Evolutionary conservation across 2,113 vertebrate species (phyloP), one percentile per base, ranked within the genome.

Genomic region (Ptychochromis oligacanthus): DNA sequence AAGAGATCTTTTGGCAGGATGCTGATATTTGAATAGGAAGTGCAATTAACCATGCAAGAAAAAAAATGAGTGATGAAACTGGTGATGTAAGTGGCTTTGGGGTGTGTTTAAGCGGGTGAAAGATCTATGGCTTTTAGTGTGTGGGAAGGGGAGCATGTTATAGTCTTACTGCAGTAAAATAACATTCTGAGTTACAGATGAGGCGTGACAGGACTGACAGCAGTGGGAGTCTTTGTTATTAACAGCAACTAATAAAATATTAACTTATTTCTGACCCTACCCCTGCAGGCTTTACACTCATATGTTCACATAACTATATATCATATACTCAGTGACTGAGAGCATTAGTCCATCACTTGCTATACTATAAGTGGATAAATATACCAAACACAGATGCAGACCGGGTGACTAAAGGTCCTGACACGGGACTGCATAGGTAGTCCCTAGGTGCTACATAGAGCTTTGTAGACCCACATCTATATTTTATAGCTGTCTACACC

Each of bases 191-290:
- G 74, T 4, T 76, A 57, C 79, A 80, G 75, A 85, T 82, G 90
- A 93, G 79, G 83, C 80, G 34, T 91, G 90, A 93, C 84, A 14
- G 52, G 18, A 58, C 81, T 86, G 85, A 88, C 87, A 82, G 86
- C 79, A 28, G 34, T 61, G 86, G 78, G 89, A 90, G 54, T 55
- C 55, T 40, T 62, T 12, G 5, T 82, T 64, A 87, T 89, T 89
- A 83, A 91, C 88, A 60, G 52, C 77, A 67, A 56, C 77, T 77
- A 83, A 85, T 86, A 88, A 87, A 87, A 79, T 34, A 12, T 36
- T 0, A 31, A 11, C 20, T 75, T 79, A 72, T 77, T 89, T 70
- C 24, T 5, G 0, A 81, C 57, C 5, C 2, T 11, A 3, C 52
- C 18, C 65, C 38, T 61, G 38, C 12, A 20, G 62, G 2, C 20